Evolutionary conservation across 64 coral and sea anemone species (phyloP).

Genomic region (Anthopleura sola): DNA sequence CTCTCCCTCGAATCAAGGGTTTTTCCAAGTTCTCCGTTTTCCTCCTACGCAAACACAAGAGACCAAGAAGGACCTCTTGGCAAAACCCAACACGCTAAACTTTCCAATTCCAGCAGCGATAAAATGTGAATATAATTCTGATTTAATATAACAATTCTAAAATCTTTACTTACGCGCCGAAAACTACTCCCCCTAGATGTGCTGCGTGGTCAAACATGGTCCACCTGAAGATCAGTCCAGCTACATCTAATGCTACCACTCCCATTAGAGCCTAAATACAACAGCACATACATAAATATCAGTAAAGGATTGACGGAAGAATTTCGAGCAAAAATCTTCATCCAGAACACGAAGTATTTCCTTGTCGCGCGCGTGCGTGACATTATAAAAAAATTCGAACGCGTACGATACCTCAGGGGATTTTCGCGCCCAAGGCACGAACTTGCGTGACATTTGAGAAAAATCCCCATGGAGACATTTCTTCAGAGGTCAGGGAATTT

Average conservation of each 20-base stretch:
- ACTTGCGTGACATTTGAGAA: background rate
- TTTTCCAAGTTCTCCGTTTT: too few species aligned
- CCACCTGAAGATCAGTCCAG: slow-evolving; percentile 84
- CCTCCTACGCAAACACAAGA: too few species aligned
- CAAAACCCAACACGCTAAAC: too few species aligned
- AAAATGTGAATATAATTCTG: too few species aligned
- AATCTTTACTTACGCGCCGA: slow-evolving; percentile 83
- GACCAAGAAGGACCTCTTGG: too few species aligned
- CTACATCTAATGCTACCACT: slow-evolving; percentile 77
- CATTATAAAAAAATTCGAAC: too few species aligned
- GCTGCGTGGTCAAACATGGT: slow-evolving; percentile 90
- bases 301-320: too few species aligned
- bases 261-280: slow-evolving; percentile 64
- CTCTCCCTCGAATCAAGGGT: too few species aligned
- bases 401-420: too few species aligned
- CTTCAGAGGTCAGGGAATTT: background rate
- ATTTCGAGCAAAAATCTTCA: too few species aligned
- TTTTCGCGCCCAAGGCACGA: background rate
- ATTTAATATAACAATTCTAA: too few species aligned
- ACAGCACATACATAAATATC: background rate
- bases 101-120: too few species aligned
- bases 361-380: background rate
- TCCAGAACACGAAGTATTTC: background rate
- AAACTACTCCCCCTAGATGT: slow-evolving; percentile 81
- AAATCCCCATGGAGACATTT: background rate